Percentiles rank a stretch among this genome's conserved stretches.
Conservation (phyloP, 2,797 vertebrate genomes). For the Enteromius radiatus region DNA sequence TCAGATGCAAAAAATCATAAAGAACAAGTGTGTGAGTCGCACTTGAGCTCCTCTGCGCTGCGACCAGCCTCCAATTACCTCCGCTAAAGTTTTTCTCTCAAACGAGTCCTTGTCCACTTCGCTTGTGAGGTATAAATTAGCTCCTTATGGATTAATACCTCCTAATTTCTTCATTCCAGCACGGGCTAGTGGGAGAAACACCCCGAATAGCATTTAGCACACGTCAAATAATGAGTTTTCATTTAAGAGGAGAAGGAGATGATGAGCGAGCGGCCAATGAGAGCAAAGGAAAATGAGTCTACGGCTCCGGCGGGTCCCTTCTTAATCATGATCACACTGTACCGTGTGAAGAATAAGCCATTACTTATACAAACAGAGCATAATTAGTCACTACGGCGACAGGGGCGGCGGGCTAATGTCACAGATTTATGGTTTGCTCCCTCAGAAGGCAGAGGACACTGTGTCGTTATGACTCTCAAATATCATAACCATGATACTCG, state of each 20-base stretch:
- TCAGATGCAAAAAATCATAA: slow-evolving; percentile 62
- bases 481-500: slow-evolving; percentile 51
- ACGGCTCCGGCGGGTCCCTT: slow-evolving; percentile 49
- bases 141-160: slow-evolving; percentile 68
- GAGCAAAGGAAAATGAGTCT: slow-evolving; percentile 30
- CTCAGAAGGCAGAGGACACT: slow-evolving; percentile 70
- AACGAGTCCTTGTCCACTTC: slow-evolving; percentile 42
- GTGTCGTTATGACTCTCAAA: slow-evolving; percentile 64
- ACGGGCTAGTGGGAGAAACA: slow-evolving; percentile 28
- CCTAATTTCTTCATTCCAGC: slow-evolving; percentile 66
- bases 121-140: slow-evolving; percentile 64
- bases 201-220: slow-evolving; percentile 55
- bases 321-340: slow-evolving; percentile 63
- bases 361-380: slow-evolving; percentile 73
- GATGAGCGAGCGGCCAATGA: slow-evolving; percentile 32
- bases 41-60: background rate
- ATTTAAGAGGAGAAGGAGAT: slow-evolving; percentile 22
- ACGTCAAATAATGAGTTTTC: slow-evolving; percentile 36
- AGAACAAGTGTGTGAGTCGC: slow-evolving; percentile 36
- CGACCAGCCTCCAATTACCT: slow-evolving; percentile 32
- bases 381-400: slow-evolving; percentile 74
- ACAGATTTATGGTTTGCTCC: slow-evolving; percentile 72
- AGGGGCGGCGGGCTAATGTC: slow-evolving; percentile 72
- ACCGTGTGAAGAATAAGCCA: slow-evolving; percentile 68
- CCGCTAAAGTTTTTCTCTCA: background rate